Evolutionary conservation across 2,797 vertebrate genomes (phyloP).

Genomic region (Sparidentex hasta): DNA sequence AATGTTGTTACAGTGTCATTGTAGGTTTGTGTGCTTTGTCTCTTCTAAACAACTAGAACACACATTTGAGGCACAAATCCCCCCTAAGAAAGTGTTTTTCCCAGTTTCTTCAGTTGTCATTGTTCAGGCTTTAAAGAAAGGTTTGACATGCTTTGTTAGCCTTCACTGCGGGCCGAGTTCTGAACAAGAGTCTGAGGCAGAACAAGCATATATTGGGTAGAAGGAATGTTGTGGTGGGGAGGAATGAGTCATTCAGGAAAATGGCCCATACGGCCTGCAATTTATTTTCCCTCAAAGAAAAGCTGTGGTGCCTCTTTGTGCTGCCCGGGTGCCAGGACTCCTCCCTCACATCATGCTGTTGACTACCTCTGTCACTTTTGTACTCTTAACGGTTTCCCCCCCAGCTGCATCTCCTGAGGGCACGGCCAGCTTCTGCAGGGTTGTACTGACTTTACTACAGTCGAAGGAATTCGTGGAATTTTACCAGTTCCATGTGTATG

Average conservation of each 20-base stretch:
- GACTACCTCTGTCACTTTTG: slow-evolving; percentile 8
- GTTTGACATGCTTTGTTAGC: background rate
- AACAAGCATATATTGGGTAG: background rate
- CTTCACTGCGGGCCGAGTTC: slow-evolving; percentile 1
- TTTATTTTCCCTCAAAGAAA: slow-evolving; percentile 29
- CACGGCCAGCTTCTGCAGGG: background rate
- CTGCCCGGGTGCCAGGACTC: slow-evolving; percentile 3
- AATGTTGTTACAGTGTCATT: background rate
- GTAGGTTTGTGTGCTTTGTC: too few relatives aligned
- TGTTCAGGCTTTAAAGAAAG: too few relatives aligned
- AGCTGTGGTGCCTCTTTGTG: slow-evolving; percentile 21
- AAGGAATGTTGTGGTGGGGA: slow-evolving; percentile 72
- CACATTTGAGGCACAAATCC: background rate
- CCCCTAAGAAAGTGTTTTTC: background rate
- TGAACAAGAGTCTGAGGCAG: background rate
- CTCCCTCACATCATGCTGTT: slow-evolving; percentile 13
- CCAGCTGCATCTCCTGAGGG: slow-evolving; percentile 8
- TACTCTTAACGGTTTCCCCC: background rate
- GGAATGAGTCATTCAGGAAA: slow-evolving; percentile 79
- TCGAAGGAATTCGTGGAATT: background rate
- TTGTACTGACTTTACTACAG: background rate
- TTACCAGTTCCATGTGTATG: background rate
- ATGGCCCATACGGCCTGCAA: slow-evolving; percentile 19
- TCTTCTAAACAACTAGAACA: background rate
- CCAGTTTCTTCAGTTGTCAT: background rate